These are phyloP conservation scores for Nibea coibor DNA, from an alignment of 2,113 vertebrate species.

Conservation along the genomic window DNA sequence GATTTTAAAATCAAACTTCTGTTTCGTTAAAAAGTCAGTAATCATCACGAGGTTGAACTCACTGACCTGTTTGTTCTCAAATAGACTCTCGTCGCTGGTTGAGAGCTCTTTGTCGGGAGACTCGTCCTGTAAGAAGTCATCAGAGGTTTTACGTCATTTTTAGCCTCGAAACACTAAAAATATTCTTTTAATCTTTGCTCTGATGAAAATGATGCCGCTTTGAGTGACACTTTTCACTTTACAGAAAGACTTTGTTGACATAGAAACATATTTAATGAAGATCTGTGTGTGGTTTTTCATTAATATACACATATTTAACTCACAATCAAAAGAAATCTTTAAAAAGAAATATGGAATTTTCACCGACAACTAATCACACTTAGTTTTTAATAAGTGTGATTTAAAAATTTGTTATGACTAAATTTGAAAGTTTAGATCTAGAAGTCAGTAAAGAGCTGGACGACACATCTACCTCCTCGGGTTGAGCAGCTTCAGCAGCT, in stretches of 20 bases:
- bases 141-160: neutral
- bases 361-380: neutral
- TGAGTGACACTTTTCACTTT: neutral
- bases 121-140: constrained; percentile 36
- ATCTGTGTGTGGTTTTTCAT: neutral
- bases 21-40: neutral
- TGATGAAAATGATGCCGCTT: neutral
- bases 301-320: too few relatives aligned
- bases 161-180: neutral
- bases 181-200: neutral
- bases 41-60: neutral
- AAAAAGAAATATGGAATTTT: neutral
- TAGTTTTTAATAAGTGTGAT: neutral
- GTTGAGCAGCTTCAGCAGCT: constrained; percentile 34
- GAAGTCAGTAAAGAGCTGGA: neutral
- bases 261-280: neutral
- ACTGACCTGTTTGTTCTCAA: constrained; percentile 59
- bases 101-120: constrained; percentile 27
- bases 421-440: neutral
- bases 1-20: neutral
- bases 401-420: too few relatives aligned
- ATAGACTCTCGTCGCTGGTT: constrained; percentile 48
- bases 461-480: constrained; percentile 47
- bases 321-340: neutral
- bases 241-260: neutral